Evolutionary conservation across 2,113 vertebrate genomes (phyloP), one percentile per base, ranked within the genome.

Genomic region (Leptodactylus fuscus): DNA sequence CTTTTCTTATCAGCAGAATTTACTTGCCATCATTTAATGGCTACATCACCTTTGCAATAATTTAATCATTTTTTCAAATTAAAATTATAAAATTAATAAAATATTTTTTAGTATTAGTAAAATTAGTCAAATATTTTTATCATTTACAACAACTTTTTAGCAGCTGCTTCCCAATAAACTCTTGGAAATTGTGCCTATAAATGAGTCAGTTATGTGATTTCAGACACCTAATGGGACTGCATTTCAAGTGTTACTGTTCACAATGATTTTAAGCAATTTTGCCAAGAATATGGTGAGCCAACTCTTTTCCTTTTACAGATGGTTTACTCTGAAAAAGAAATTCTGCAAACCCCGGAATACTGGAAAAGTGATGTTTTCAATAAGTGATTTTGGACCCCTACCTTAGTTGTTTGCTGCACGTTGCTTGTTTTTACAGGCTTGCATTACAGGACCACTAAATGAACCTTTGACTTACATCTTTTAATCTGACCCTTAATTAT

Each of bases 281-380:
- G 48, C 75, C 75, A 77, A 77, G 75, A 77, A 77, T 77, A 34
- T 55, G 9, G 75, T 20, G 20, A 34, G 75, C 75, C 48, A 77
- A 36, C 18, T 77, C 55, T 49, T 32, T 77, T 51, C 22, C 20
- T 55, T 36, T 36, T 34, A 34, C 44, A 51, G 46, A 51, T 49
- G 41, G n/a, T 48, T 76, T 41, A 20, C 18, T 44, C 20, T 32
- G 24, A 49, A 76, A 76, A 32, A 29, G 24, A 49, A 76, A 49
- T 7, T 49, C n/a, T 49, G 51, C 44, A 29, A 76, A 76, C 73
- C 16, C 46, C 71, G 24, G n/a, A 29, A 76, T 29, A 29, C 73
- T 29, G 48, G 44, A 76, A 16, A 49, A 51, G 22, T 76, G 24
- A 49, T 76, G 48, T 49, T 51, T 51, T 51, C 27, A 24, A 12